Base-by-base conservation (phyloP, 2,888 invertebrate species). In the Chrysotoxum bicinctum region DNA sequence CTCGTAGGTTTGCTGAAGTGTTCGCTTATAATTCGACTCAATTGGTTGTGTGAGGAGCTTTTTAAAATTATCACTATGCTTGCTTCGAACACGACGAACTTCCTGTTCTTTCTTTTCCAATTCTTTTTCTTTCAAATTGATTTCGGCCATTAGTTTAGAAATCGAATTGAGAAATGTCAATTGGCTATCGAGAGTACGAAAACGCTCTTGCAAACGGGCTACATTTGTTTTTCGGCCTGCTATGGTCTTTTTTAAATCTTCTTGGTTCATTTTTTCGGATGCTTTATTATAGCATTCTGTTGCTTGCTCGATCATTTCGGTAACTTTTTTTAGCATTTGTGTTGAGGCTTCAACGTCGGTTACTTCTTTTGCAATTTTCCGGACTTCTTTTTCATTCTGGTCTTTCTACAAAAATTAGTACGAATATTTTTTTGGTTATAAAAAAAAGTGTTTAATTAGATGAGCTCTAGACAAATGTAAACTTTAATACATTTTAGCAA, bases 41-140 rank as follows among this genome's bases (percentile, higher is more conserved):
- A 97, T 95, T 87, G 95, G 92, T 9, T 93, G 92, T 9, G 93
- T 92, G 37, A 97, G 93, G 10, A 98, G 90, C 87, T 94, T 93
- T 6, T 93, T 93, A 30, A 98, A 92, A 16, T 94, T 93, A 12
- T 94, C 93, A 69, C 93, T 93, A 89, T 97, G 95, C 89, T 96
- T 96, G 84, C 94, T 94, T 90, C 94, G 94, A 12, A 96, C 91
- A 89, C 93, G 90, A 89, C 93, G 90, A 88, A 96, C 91, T 93
- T 96, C 93, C 89, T 93, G 90, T 92, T 95, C 90, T 32, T 90
- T 90, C 75, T 91, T 91, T 2, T 90, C 90, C 0, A 91, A 76
- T 66, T 92, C 91, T 54, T 90, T 90, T 69, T 92, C 89, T 68
- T 92, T 92, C 1, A 91, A 81, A 21, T 78, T 85, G 1, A 92